phyloP scores from a whole-genome alignment of 2,797 vertebrate genomes.

The Kryptopterus vitreolus region DNA sequence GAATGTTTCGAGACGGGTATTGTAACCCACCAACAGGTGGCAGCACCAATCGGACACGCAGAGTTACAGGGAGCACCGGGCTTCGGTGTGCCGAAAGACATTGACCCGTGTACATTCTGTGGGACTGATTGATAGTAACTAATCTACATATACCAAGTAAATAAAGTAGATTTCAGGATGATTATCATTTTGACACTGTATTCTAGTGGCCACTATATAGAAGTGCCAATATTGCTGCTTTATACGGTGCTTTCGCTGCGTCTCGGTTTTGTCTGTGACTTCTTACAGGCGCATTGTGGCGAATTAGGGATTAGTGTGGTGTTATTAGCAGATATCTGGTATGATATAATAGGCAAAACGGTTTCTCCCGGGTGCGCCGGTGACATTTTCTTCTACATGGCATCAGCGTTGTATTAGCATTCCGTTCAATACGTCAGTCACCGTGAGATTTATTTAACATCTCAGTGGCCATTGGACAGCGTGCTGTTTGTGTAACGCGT shows the following conservation, averaged over 20 bases:
- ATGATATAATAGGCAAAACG: too few relatives aligned
- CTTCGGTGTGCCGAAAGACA: too few relatives aligned
- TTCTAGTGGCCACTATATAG: slow-evolving; percentile 31
- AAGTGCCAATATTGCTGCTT: slow-evolving; percentile 18
- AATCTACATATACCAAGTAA: too few relatives aligned
- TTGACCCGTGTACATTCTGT: too few relatives aligned
- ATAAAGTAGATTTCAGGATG: background rate
- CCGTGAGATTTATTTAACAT: background rate
- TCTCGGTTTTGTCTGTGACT: slow-evolving; percentile 11
- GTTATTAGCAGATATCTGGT: background rate
- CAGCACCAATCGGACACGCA: too few relatives aligned
- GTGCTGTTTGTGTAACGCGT: background rate
- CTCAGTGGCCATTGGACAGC: too few relatives aligned
- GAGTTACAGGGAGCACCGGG: too few relatives aligned
- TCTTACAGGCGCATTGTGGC: background rate
- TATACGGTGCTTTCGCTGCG: background rate
- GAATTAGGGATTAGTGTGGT: background rate
- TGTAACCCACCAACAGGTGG: too few relatives aligned
- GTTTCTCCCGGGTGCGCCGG: too few relatives aligned
- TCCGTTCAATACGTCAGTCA: background rate
- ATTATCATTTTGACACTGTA: slow-evolving; percentile 2
- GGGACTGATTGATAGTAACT: too few relatives aligned
- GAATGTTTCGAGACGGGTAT: too few relatives aligned
- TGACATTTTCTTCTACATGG: background rate
- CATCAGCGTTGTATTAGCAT: background rate